phyloP scores from a whole-genome alignment of 2,113 vertebrate genomes.

The Brachirus orientalis region DNA sequence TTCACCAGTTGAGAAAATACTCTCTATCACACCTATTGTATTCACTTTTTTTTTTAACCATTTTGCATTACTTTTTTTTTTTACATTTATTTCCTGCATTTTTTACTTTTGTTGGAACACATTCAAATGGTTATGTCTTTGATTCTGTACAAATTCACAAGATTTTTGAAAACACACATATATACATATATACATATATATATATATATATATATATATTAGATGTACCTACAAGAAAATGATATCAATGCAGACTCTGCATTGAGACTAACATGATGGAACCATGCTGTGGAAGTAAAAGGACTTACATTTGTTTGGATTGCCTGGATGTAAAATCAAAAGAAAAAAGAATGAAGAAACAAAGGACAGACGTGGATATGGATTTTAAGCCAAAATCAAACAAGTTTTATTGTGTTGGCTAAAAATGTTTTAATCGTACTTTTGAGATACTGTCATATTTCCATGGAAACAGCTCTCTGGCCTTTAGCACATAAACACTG shows the following conservation, averaged over 20 bases:
- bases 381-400: slow-evolving; percentile 60
- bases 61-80: slow-evolving; percentile 67
- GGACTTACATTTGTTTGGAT: slow-evolving; percentile 37
- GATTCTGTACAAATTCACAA: slow-evolving; percentile 76
- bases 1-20: slow-evolving; percentile 35
- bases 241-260: slow-evolving; percentile 29
- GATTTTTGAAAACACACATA: slow-evolving; percentile 62
- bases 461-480: slow-evolving; percentile 40
- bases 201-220: slow-evolving; percentile 56
- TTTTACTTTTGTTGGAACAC: slow-evolving; percentile 30
- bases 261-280: slow-evolving; percentile 52
- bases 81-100: slow-evolving; percentile 30
- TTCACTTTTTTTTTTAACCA: slow-evolving; percentile 58
- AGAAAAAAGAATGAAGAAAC: slow-evolving; percentile 7
- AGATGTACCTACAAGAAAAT: slow-evolving; percentile 66
- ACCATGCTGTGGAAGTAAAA: slow-evolving; percentile 46
- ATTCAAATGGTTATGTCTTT: slow-evolving; percentile 51
- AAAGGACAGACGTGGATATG: slow-evolving; percentile 35
- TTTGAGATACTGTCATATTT: slow-evolving; percentile 45
- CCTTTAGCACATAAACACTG: slow-evolving; percentile 38
- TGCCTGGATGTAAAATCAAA: slow-evolving; percentile 32
- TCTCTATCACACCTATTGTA: slow-evolving; percentile 21
- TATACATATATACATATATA: slow-evolving; percentile 46
- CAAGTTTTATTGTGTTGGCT: slow-evolving; percentile 27
- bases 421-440: slow-evolving; percentile 16